Evolutionary conservation across 2,888 invertebrate species (phyloP), one percentile per base, ranked within the genome.

Genomic region (Pandemis cinnamomeana): DNA sequence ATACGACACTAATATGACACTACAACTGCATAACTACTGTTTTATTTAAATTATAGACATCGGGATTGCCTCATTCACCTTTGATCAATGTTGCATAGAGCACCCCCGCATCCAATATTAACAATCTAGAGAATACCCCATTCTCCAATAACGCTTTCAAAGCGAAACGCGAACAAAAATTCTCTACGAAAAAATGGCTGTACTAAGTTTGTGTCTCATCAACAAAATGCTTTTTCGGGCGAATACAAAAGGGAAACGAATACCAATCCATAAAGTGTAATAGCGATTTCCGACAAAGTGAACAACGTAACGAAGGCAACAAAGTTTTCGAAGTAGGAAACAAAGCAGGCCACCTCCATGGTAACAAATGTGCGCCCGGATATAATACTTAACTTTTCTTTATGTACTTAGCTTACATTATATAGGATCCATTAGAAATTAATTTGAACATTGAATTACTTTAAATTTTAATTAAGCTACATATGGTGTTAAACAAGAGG

Each of bases 311-410:
- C 83, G 77, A 84, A 80, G 79, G 80, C 82, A 84, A 87, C 86
- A 87, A 89, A 91, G 88, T 89, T 91, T 82, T 75, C 76, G 76
- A 80, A 82, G 78, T 80, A 71, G 79, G 87, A 90, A 89, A 90
- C 89, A 89, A 90, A 89, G 82, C 89, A 90, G 87, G 83, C 84
- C 82, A 83, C 85, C 84, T 84, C 81, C 79, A 81, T 81, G 82
- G 82, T 84, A 86, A 86, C 86, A 82, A 86, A 88, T 87, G 83
- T 86, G 83, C 83, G 84, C 82, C 71, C 71, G 72, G 76, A 77
- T 79, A 77, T 79, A 77, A 78, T 71, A 71, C 74, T 77, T 80
- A 78, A 79, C 75, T 78, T 78, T 79, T 77, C 76, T 78, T 77
- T 77, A 77, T 77, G 71, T 71, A 70, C 71, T 71, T 73, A 71